Evolutionary conservation across 2,888 invertebrate species (phyloP), one percentile per base, ranked within the genome.

Genomic region (Margaritifera margaritifera): DNA sequence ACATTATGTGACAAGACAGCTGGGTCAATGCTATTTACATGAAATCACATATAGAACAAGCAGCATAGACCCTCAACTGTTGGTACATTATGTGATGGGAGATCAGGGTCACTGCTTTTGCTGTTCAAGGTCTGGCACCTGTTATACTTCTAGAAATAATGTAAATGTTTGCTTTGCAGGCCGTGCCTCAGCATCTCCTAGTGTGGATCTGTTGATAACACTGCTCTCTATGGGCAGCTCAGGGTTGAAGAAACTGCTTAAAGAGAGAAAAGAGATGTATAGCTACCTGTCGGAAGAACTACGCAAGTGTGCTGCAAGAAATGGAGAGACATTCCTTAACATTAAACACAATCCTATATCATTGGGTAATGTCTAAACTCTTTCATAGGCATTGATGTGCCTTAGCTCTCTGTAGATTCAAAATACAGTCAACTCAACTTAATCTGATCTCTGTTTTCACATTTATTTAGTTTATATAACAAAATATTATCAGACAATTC

Each of bases 131-230:
- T 18, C 55, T 62, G 20, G 24, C n/a, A 18, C 62, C 18, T 51
- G 22, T 51, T 31, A 18, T 8, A 54, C n/a, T 11, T 64, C 19
- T 61, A 19, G 31, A 53, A 57, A 42, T 15, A 42, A 15, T 42
- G 42, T 42, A 20, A 19, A 20, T 42, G 51, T 59, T 31, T 53
- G 50, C 55, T 69, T 75, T 84, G 71, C 88, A 91, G 94, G 95
- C 52, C 91, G 95, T 73, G 95, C 94, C 5, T 94, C 94, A 42
- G 92, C 92, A 15, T 92, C 93, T 66, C 94, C 94, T 66, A 92
- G 93, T 0, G 90, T 94, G 78, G 95, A 95, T 88, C 92, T 94
- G 11, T 93, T 95, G 84, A 94, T 95, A 85, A 95, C 95, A 1
- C 88, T 95, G 20, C 89, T 95, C 56, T 93, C 93, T 19, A 90